Conservation (phyloP, 2,113 vertebrate species). For the Sclerurus mexicanus region DNA sequence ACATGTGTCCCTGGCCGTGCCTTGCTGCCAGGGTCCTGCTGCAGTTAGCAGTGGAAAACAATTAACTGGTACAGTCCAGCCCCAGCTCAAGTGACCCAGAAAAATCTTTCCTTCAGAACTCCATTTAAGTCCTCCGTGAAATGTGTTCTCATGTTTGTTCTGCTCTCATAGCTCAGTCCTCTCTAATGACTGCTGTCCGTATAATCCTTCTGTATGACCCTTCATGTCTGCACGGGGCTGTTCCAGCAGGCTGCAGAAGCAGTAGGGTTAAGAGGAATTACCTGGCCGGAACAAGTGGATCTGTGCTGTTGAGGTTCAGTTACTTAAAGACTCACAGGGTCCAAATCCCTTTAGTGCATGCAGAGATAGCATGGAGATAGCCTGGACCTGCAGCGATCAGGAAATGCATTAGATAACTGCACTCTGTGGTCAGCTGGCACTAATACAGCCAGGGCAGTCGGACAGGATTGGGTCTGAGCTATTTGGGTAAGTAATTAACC, state of each 20-base stretch:
- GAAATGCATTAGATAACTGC: not conserved
- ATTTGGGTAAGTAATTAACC: constrained; percentile 26
- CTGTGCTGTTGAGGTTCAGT: not conserved
- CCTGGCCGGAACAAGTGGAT: not conserved
- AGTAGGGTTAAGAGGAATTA: not conserved
- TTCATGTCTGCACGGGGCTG: not conserved
- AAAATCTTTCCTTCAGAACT: not conserved
- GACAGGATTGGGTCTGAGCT: not conserved
- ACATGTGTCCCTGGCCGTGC: not conserved
- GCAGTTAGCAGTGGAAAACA: not conserved
- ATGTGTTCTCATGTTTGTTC: not conserved
- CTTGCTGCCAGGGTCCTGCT: not conserved
- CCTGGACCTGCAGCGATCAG: not conserved
- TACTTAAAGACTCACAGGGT: not conserved
- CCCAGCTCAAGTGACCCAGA: not conserved
- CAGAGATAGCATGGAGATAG: not conserved
- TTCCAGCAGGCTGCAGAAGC: not conserved
- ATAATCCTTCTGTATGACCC: not conserved
- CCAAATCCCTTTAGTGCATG: not conserved
- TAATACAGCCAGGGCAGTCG: not conserved
- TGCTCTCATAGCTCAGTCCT: not conserved
- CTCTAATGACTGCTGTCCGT: not conserved
- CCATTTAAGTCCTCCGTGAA: not conserved
- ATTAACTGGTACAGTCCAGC: not conserved
- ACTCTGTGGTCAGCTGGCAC: not conserved